Evolutionary conservation across 2,113 vertebrate species (phyloP).

Genomic region (Pseudonaja textilis): DNA sequence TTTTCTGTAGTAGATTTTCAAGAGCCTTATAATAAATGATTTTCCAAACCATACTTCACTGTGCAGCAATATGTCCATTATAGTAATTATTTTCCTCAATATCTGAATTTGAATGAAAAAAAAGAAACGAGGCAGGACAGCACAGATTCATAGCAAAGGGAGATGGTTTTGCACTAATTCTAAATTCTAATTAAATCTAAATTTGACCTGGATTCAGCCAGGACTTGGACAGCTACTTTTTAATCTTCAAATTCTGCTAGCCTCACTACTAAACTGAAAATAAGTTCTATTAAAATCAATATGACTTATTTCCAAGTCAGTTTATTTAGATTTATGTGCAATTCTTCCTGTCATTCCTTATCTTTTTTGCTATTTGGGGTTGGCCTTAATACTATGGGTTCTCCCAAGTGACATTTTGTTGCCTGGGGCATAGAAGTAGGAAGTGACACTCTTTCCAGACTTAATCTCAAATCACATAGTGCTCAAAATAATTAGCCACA

Average conservation of each 20-base stretch:
- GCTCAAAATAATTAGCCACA: background rate
- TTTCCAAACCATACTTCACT: background rate
- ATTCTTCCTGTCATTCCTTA: background rate
- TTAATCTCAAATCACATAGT: background rate
- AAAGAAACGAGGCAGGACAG: background rate
- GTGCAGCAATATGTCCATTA: background rate
- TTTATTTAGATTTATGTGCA: background rate
- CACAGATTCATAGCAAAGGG: background rate
- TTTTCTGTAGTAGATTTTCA: background rate
- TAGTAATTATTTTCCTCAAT: background rate
- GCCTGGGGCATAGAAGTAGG: background rate
- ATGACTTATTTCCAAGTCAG: background rate
- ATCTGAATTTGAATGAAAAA: background rate
- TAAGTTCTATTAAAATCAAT: background rate
- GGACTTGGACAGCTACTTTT: background rate
- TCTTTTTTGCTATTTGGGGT: background rate
- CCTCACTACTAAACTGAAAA: background rate
- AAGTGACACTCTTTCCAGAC: background rate
- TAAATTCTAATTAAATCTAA: background rate
- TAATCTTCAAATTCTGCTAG: background rate
- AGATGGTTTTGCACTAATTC: background rate
- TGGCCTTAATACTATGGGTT: background rate
- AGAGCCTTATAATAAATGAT: background rate
- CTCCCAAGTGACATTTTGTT: background rate
- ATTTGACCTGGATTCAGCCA: background rate